Base-by-base conservation (phyloP, 2,888 invertebrate species). In the Euplagia quadripunctaria region DNA sequence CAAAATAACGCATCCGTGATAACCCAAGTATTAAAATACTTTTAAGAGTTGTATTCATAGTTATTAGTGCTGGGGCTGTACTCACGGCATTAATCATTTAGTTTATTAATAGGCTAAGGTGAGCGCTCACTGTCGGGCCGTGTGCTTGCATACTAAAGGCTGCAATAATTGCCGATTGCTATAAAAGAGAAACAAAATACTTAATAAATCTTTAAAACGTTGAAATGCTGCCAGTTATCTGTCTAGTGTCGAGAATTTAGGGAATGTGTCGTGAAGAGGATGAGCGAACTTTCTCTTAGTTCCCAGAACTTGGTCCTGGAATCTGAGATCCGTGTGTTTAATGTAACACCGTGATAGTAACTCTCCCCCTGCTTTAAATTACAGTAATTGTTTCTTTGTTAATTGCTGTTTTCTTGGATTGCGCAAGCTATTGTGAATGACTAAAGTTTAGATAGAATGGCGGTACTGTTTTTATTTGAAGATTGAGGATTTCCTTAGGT, bases 341-440 rank as follows among this genome's bases (percentile, higher is more conserved):
- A 68, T 72, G 70, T 46, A 14, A 61, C 63, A 69, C 70, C 64
- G 74, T 52, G 31, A 55, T 49, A 67, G 76, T 43, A 66, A 75
- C 52, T 67, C 71, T 17, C 61, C 61, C 31, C 61, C 6, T 12
- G 31, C 31, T 31, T 61, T 61, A 61, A 61, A 61, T 61, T 66
- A 66, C 66, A 11, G 51, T 41, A 41, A 66, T 66, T 61, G 61
- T 61, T 61, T 66, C 61, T 66, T 51, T 49, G 68, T 64, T 77
- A 75, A 83, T 82, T 77, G 79, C 75, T 77, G 79, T 77, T 82
- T 65, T 68, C 74, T 80, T 83, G 79, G 82, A 80, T 83, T 83
- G 75, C 73, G 74, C 70, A 64, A 77, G 71, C 66, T 68, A 67
- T 77, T 65, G 46, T 14, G 65, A 20, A 46, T 46, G 42, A 20